Conservation (phyloP, 2,888 invertebrate genomes). For the Hemicrepidius hirtus region DNA sequence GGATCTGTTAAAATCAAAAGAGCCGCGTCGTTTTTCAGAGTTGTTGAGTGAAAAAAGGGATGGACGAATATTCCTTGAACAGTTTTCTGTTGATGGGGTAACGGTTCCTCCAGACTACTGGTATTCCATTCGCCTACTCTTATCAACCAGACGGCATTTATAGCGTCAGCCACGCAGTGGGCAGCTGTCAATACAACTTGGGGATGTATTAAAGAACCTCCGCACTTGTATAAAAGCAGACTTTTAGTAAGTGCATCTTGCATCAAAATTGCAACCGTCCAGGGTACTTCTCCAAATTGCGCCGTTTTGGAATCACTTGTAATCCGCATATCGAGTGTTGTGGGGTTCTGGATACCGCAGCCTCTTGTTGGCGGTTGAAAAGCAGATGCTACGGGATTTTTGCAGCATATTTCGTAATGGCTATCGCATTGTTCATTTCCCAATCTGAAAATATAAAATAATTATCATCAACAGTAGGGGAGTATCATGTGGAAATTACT, state of each 20-base stretch:
- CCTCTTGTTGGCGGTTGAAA: conserved; percentile 63
- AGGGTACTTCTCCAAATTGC: conserved; percentile 85
- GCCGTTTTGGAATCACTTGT: conserved; percentile 78
- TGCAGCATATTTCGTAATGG: conserved; percentile 75
- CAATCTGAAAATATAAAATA: conserved; percentile 54
- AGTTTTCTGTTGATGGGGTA: conserved; percentile 80
- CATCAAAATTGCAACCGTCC: conserved; percentile 82
- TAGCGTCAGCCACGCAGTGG: conserved; percentile 77
- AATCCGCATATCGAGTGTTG: conserved; percentile 82
- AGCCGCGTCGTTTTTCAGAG: conserved; percentile 82
- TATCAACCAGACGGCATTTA: conserved; percentile 62
- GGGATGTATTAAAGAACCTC: conserved; percentile 84
- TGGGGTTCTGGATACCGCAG: conserved; percentile 81
- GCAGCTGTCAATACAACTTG: conserved; percentile 85
- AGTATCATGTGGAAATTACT: no score
- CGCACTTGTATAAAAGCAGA: conserved; percentile 75
- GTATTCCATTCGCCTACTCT: conserved; percentile 90
- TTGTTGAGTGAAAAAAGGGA: conserved; percentile 76
- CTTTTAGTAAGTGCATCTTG: conserved; percentile 66
- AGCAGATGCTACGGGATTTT: conserved; percentile 63
- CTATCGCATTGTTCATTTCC: conserved; percentile 70
- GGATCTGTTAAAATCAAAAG: conserved; percentile 78
- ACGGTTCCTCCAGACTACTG: conserved; percentile 80
- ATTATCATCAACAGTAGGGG: neutral
- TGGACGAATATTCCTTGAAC: conserved; percentile 73